phyloP scores from a whole-genome alignment of 2,797 vertebrate species.

The Acipenser transmontanus region DNA sequence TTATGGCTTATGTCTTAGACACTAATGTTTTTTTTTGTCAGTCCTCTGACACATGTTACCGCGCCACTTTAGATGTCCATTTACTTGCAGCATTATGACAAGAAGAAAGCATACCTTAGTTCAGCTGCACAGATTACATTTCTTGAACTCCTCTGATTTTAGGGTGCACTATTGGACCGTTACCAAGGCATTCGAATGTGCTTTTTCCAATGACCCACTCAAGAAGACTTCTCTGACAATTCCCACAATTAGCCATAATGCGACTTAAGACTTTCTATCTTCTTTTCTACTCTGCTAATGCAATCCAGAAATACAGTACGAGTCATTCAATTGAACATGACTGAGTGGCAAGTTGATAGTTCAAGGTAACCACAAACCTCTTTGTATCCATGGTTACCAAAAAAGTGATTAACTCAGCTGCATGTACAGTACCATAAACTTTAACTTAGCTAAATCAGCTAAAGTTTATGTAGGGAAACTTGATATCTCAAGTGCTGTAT shows the following conservation, averaged over 20 bases:
- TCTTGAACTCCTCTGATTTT: slow-evolving; percentile 47
- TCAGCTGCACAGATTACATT: slow-evolving; percentile 60
- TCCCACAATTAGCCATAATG: slow-evolving; percentile 9
- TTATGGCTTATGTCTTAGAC: slow-evolving; percentile 60
- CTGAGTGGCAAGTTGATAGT: slow-evolving; percentile 2
- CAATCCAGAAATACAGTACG: not conserved
- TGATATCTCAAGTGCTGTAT: too few species aligned
- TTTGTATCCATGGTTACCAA: too few species aligned
- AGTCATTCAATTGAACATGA: slow-evolving; percentile 1
- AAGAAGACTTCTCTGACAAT: not conserved
- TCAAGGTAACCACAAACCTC: not conserved
- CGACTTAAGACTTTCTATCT: too few species aligned
- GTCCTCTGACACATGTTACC: slow-evolving; percentile 75
- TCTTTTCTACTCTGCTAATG: not conserved
- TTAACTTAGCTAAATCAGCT: too few species aligned
- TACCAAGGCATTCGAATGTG: slow-evolving; percentile 8
- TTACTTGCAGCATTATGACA: slow-evolving; percentile 75
- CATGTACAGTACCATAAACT: too few species aligned
- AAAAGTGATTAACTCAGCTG: too few species aligned
- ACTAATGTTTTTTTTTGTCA: slow-evolving; percentile 83
- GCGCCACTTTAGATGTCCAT: slow-evolving; percentile 73
- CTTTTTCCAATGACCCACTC: slow-evolving; percentile 10
- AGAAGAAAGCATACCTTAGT: slow-evolving; percentile 62
- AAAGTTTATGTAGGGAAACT: too few species aligned
- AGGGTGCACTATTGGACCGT: slow-evolving; percentile 28